Conservation (phyloP, 2,797 vertebrate genomes). For the Gadopsis marmoratus region DNA sequence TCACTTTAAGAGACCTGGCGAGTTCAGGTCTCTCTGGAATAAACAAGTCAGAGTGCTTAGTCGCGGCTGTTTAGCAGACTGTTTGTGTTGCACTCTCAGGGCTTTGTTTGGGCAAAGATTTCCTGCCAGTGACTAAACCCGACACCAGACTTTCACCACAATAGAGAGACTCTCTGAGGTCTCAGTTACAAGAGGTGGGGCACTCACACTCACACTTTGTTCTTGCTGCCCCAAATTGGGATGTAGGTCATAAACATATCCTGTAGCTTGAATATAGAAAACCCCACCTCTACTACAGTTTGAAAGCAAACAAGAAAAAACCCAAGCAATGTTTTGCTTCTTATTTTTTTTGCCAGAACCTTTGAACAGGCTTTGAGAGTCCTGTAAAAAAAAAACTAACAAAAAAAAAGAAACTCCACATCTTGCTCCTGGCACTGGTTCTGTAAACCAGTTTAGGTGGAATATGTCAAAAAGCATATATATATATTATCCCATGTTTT, state of each 20-base stretch:
- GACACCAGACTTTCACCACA: slow-evolving; percentile 41
- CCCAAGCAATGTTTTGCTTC: neutral
- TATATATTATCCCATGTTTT: neutral
- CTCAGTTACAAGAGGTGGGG: slow-evolving; percentile 10
- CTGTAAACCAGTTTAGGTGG: slow-evolving; percentile 12
- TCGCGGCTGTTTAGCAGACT: slow-evolving; percentile 15
- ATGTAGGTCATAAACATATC: neutral
- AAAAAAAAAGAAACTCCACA: neutral
- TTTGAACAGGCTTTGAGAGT: neutral
- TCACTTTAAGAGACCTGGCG: slow-evolving; percentile 5
- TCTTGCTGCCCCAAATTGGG: neutral
- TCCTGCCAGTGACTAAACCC: slow-evolving; percentile 28
- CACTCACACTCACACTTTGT: neutral
- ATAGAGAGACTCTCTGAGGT: slow-evolving; percentile 8
- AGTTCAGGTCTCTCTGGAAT: slow-evolving; percentile 31
- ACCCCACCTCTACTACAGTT: neutral
- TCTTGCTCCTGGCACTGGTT: neutral
- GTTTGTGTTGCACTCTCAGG: slow-evolving; percentile 19
- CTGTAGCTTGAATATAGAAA: neutral
- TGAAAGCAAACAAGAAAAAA: neutral
- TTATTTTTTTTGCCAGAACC: neutral
- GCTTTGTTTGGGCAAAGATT: slow-evolving; percentile 27
- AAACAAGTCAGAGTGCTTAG: slow-evolving; percentile 25
- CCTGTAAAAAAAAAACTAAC: too few relatives aligned
- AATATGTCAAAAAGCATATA: slow-evolving; percentile 1